Conservation (phyloP, 2,797 vertebrate species). For the Megaceryle alcyon region DNA sequence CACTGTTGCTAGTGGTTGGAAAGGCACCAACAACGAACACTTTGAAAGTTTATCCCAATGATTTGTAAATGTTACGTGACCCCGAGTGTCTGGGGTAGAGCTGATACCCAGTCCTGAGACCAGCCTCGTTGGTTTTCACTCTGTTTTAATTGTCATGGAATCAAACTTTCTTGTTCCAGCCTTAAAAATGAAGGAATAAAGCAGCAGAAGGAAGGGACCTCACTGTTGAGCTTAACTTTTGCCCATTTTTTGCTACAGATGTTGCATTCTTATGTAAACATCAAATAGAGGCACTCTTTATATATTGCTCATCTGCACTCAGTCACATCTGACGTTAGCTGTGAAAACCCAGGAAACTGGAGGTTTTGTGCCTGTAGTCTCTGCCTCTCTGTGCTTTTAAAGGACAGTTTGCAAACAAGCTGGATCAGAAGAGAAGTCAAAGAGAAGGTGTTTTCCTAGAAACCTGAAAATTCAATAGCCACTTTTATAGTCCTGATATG, state of each 20-base stretch:
- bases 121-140: neutral
- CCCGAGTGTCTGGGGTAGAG: neutral
- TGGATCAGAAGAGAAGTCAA: neutral
- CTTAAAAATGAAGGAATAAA: neutral
- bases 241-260: neutral
- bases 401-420: neutral
- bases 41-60: accelerated
- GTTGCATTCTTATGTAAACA: neutral
- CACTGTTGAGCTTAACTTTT: neutral
- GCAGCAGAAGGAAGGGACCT: neutral
- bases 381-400: neutral
- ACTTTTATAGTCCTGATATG: neutral
- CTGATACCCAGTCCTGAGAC: neutral
- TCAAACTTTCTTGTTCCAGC: neutral
- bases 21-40: neutral
- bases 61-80: accelerated
- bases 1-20: accelerated
- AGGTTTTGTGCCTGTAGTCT: neutral
- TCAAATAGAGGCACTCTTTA: accelerated
- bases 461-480: neutral
- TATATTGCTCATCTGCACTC: neutral
- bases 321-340: neutral
- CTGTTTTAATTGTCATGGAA: neutral
- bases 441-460: neutral
- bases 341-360: neutral